Evolutionary conservation across 2,797 vertebrate genomes (phyloP), one percentile per base, ranked within the genome.

Genomic region (Syndactyla subalaris): DNA sequence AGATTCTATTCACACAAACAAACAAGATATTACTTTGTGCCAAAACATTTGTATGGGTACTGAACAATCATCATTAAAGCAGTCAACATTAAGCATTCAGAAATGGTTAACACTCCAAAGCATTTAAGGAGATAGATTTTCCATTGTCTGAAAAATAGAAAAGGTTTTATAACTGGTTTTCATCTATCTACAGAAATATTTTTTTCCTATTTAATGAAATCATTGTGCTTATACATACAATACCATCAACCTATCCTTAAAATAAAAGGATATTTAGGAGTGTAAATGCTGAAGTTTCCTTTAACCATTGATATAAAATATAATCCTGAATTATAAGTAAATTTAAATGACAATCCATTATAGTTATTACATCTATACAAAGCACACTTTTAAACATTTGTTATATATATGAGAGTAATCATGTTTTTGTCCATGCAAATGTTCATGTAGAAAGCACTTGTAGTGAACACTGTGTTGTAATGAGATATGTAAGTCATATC

Each of bases 401-500:
- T 72, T 43, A 63, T 87, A 43, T 38, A 46, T 29, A 51, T 46
- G 30, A 81, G 7, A 57, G 10, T 46, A 87, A 87, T 70, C 63
- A 38, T 24, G 23, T 0, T 75, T 92, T 94, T 75, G 41, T 78
- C 70, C 45, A 77, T 77, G 48, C 27, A 89, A 91, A 62, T 58
- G 2, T 46, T 86, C 58, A n/a, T 62, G 9, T 72, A 72, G 51
- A n/a, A 88, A 81, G 43, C 51, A 89, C n/a, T 52, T 14, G 55
- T 67, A 92, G 41, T 32, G 88, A 95, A 61, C 14, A n/a, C 32
- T 51, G 41, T 23, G 27, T 57, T 89, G 34, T 51, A 95, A 73
- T 67, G 52, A 92, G 54, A 86, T 73, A 92, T 34, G 32, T 92
- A 85, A 80, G 88, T 85, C 83, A 87, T 68, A 91, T 51, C 23